Base-by-base conservation (phyloP, 2,888 invertebrate species). In the Listrodromus nycthemerus region DNA sequence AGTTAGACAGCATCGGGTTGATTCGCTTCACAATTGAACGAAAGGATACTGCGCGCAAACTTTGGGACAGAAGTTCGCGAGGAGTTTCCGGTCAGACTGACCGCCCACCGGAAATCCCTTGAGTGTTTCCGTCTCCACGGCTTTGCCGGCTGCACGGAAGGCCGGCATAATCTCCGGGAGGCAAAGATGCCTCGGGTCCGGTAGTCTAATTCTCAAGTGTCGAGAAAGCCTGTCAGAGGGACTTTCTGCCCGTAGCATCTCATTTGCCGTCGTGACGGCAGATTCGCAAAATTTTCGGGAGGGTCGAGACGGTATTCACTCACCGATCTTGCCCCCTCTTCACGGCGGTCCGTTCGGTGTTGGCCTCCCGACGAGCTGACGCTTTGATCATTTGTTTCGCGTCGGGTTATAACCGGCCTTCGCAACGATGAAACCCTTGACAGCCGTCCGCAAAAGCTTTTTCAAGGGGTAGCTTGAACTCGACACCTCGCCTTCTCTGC, bases 301-400 rank as follows among this genome's bases (percentile, higher is more conserved):
- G 75, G 84, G 75, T 84, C 81, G 65, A 71, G 65, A 67, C 65
- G 77, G 66, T 76, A 75, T 83, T 74, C 79, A 81, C 84, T 75
- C 84, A 70, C 79, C 48, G 50, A 48, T 75, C 16, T 75, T 33
- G 4, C 27, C 52, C 37, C 77, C 24, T 27, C 55, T 58, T 19
- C 78, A 71, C 78, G 76, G 88, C 83, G 89, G 89, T 89, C 88
- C 89, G 86, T 88, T 87, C 87, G 84, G 55, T 85, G 55, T 27
- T 16, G 86, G 85, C 87, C 87, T 88, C 87, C 87, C 81, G 79
- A 79, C 75, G 84, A 82, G 90, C 86, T 86, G 89, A 89, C 89
- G 90, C 90, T 90, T 90, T 89, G 90, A 90, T 90, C 90, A 89
- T 90, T 89, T 89, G 88, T 90, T 90, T 89, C 90, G 86, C 85